Base-by-base conservation (phyloP, 2,888 invertebrate species). In the Aphodius granarius region DNA sequence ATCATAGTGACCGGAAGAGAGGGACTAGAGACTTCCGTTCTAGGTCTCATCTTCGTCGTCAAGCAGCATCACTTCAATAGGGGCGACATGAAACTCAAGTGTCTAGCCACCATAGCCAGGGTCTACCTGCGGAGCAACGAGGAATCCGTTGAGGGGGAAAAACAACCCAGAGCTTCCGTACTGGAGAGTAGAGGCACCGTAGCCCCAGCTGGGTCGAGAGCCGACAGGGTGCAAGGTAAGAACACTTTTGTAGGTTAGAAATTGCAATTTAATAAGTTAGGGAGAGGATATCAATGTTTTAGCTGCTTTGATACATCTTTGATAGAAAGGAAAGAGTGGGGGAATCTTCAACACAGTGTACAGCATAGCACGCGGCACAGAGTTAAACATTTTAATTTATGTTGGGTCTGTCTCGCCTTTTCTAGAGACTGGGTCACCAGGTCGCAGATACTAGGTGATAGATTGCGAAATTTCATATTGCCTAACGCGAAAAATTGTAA, bases 111-210 rank as follows among this genome's bases (percentile, higher is more conserved):
- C 82, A 95, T 96, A 87, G 94, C 94, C 75, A 94, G 94, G 63
- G 92, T 96, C 66, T 96, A 96, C 88, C 94, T 94, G 93, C 91
- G 94, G 81, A 95, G 94, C 86, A 95, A 96, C 87, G 96, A 96
- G 86, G 94, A 95, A 86, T 95, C 95, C 83, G 94, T 95, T 72
- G 94, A 94, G 86, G 94, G 94, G 62, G 93, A 93, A 81, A 91
- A 92, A 81, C 90, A 92, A 82, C 91, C 92, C 83, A 92, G 92
- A 84, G 93, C 93, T 73, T 93, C 94, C 79, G 93, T 93, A 70
- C 87, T 93, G 81, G 94, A 95, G 85, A 94, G 95, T 80, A 90
- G 94, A 76, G 95, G 94, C 85, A 92, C 94, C 75, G 91, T 90
- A 5, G 86, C 87, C 19, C 87, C 87, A 4, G 84, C 85, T 16